Evolutionary conservation across 2,888 invertebrate species (phyloP), one percentile per base, ranked within the genome.

Genomic region (Erebia palarica): DNA sequence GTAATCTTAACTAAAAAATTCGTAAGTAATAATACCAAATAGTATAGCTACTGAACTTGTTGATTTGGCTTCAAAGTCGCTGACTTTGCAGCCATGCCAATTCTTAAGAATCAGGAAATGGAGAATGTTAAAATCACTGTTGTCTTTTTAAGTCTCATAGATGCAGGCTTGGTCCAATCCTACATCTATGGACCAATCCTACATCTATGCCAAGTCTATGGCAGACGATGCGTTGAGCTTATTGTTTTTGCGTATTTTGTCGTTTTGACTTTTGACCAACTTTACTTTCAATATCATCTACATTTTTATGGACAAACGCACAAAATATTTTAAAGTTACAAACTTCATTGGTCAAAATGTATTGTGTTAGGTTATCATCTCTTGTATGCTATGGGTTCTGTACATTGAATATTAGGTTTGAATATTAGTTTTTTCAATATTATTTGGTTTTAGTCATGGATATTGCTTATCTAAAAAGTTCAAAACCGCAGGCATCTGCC

Each of bases 311-410:
- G 49, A 59, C 49, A 36, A 60, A 51, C 59, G 59, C 59, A 66
- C 66, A 66, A 66, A 57, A 65, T 57, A 53, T 65, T 65, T 65
- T 65, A 16, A n/a, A 65, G 27, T 65, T 16, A 9, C 47, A 27
- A 64, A 51, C 58, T 13, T 49, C 21, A 9, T 49, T 64, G 51
- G 2, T 27, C 3, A 64, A 64, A 51, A 27, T 36, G 64, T 53
- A 51, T 64, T 16, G 27, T 64, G n/a, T 51, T 49, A 51, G n/a
- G 47, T 21, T 64, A 49, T 18, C 49, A 21, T 51, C n/a, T 51
- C 21, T 64, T 64, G 49, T 27, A 64, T 64, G 3, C 18, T 64
- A 10, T 9, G 47, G 14, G 1, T 42, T 21, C 47, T 61, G 13
- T 18, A 47, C 59, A 27, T 59, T 59, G 59, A 59, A 27, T 55